Evolutionary conservation across 2,113 vertebrate species (phyloP).

Genomic region (Lasiurus borealis): DNA sequence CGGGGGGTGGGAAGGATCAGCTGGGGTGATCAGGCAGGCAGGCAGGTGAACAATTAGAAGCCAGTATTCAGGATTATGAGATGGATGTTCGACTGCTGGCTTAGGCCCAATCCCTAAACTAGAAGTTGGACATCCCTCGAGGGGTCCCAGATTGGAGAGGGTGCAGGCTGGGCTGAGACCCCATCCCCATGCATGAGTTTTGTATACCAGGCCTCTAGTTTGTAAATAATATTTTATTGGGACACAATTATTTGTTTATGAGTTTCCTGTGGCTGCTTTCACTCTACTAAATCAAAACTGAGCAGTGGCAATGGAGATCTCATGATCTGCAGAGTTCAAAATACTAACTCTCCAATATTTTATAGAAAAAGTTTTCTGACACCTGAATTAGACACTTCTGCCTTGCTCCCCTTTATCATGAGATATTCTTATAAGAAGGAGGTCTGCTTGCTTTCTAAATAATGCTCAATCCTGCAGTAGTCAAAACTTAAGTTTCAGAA

Average conservation of each 20-base stretch:
- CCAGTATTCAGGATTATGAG: too few species aligned
- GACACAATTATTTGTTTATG: background rate
- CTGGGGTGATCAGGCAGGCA: too few species aligned
- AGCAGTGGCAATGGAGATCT: background rate
- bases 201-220: background rate
- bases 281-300: background rate
- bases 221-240: constrained; percentile 19
- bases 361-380: background rate
- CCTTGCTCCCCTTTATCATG: background rate
- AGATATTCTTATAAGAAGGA: background rate
- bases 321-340: background rate
- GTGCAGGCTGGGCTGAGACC: too few species aligned
- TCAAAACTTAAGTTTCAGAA: constrained; percentile 7
- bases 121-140: too few species aligned
- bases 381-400: background rate
- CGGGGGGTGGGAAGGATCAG: too few species aligned
- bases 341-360: background rate
- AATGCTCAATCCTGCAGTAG: background rate
- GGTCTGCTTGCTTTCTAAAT: background rate
- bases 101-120: too few species aligned
- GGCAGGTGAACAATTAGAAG: too few species aligned
- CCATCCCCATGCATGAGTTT: too few species aligned
- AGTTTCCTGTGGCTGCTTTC: background rate
- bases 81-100: too few species aligned
- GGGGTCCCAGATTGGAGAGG: too few species aligned